Evolutionary conservation across 2,113 vertebrate species (phyloP).

Genomic region (Fulmarus glacialis): DNA sequence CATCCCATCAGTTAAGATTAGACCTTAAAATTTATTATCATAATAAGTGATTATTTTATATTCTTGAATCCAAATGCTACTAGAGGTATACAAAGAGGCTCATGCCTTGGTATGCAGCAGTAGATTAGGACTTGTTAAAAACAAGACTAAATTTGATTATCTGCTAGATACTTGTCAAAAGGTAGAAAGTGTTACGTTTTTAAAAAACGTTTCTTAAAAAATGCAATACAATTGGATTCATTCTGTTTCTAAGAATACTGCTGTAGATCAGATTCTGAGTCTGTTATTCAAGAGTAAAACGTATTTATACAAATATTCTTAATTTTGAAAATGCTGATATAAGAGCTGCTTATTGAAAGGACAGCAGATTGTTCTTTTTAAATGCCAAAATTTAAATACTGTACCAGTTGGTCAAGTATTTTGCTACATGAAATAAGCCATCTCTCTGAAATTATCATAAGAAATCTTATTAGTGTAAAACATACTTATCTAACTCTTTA

Average conservation of each 20-base stretch:
- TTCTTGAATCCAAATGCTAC: background rate
- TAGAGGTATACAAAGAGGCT: background rate
- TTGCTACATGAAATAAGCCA: background rate
- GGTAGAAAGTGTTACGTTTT: background rate
- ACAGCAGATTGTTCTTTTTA: background rate
- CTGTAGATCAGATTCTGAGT: background rate
- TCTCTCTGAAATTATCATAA: background rate
- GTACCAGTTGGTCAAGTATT: background rate
- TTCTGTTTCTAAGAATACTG: background rate
- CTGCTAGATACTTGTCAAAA: background rate
- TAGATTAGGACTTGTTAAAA: background rate
- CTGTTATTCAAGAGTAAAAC: background rate
- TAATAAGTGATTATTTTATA: background rate
- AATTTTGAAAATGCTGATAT: background rate
- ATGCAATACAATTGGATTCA: background rate
- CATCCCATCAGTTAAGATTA: background rate
- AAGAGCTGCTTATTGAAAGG: background rate
- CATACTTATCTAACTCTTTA: background rate
- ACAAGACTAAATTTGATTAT: background rate
- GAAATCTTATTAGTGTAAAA: background rate
- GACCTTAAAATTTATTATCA: background rate
- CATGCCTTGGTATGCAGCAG: background rate
- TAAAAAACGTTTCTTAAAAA: background rate
- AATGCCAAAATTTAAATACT: background rate
- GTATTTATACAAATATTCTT: background rate